Percentiles rank a stretch among this genome's conserved stretches.
Evolutionary conservation across 2,797 vertebrate genomes (phyloP).

Genomic region (Acanthopagrus latus): DNA sequence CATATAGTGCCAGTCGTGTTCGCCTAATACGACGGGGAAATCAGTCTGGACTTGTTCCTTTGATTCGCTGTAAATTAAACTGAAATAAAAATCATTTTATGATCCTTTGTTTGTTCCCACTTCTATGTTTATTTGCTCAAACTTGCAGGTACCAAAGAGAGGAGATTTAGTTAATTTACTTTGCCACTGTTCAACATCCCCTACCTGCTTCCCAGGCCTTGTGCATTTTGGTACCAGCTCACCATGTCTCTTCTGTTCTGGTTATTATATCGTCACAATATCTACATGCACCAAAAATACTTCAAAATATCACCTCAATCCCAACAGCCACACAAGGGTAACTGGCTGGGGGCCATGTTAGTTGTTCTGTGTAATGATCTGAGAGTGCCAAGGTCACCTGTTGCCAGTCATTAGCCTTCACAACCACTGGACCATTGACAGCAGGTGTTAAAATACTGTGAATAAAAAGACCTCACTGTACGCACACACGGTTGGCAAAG

Average conservation of each 20-base stretch:
- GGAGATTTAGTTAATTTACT: too few species aligned
- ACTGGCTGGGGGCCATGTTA: too few species aligned
- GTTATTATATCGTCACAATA: neutral
- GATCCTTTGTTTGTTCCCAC: too few species aligned
- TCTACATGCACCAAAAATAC: neutral
- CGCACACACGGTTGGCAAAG: neutral
- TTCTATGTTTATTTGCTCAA: too few species aligned
- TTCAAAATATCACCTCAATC: too few species aligned
- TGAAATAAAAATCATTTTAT: neutral
- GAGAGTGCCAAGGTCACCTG: neutral
- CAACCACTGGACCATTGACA: too few species aligned
- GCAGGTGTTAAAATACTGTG: too few species aligned
- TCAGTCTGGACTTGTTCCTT: neutral
- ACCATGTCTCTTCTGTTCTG: neutral
- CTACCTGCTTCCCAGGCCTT: neutral
- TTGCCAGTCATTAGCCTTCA: neutral
- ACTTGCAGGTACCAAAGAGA: too few species aligned
- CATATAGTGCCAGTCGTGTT: slow-evolving; percentile 13
- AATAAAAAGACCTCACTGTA: neutral
- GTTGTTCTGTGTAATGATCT: neutral
- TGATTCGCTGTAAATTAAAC: neutral
- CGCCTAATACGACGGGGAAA: neutral
- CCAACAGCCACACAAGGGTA: neutral
- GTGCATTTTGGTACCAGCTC: neutral
- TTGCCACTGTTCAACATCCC: neutral